Percentiles rank a stretch among this genome's conserved stretches.
These are phyloP conservation scores for Psittacara wagleri DNA, from an alignment of 2,113 vertebrate species.

Conservation along the genomic window DNA sequence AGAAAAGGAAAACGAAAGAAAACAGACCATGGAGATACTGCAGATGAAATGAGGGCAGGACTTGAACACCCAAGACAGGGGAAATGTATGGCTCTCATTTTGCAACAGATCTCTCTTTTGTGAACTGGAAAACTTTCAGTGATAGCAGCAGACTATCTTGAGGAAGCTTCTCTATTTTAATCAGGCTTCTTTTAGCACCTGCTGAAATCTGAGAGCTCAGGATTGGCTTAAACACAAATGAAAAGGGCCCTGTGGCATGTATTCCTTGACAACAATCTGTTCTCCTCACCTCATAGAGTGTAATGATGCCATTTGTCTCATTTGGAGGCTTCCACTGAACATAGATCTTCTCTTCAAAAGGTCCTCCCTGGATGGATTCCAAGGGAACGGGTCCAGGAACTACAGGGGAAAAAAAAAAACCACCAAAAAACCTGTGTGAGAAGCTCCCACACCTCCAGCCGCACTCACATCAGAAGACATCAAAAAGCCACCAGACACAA, in stretches of 20 bases:
- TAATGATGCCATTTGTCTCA: slow-evolving; percentile 97
- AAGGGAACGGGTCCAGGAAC: slow-evolving; percentile 91
- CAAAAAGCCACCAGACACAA: not conserved
- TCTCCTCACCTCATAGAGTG: slow-evolving; percentile 90
- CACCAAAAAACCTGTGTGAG: not conserved
- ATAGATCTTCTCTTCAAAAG: slow-evolving; percentile 98
- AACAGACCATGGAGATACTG: not conserved
- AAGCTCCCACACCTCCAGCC: not conserved
- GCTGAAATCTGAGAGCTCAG: slow-evolving; percentile 13
- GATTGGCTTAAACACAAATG: not conserved
- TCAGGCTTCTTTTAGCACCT: slow-evolving; percentile 18
- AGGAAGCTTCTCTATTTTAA: slow-evolving; percentile 25
- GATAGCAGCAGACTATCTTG: not conserved
- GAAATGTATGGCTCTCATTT: not conserved
- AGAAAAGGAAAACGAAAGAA: not conserved
- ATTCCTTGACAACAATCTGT: slow-evolving; percentile 27
- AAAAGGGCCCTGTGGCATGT: not conserved
- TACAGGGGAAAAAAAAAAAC: not conserved
- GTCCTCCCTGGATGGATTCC: slow-evolving; percentile 94
- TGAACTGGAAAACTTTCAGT: not conserved
- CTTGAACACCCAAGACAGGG: not conserved
- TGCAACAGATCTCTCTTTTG: not conserved
- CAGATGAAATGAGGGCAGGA: not conserved
- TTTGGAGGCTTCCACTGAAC: slow-evolving; percentile 98
- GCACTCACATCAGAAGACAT: not conserved